These are phyloP conservation scores for Drosophila asahinai DNA, from an alignment of 1,140 invertebrate genomes.

Conservation along the genomic window DNA sequence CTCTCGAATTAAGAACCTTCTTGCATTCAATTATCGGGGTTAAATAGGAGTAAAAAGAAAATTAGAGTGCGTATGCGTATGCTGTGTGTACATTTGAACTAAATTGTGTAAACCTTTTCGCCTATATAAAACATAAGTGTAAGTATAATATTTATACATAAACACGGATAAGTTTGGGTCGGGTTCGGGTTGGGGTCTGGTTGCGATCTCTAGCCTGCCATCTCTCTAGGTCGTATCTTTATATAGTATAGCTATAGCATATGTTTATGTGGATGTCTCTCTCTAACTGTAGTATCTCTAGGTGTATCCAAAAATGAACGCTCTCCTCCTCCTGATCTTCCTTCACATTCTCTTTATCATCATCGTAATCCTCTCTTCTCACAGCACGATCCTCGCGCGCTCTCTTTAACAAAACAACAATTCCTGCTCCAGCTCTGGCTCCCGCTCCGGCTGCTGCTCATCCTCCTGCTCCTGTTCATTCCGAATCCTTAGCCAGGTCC, in stretches of 20 bases:
- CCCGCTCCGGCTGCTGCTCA: slow-evolving; percentile 11
- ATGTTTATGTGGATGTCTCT: slow-evolving; percentile 64
- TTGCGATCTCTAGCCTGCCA: slow-evolving; percentile 25
- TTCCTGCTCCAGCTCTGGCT: slow-evolving; percentile 19
- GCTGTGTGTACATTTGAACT: slow-evolving; percentile 77
- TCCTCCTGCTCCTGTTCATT: slow-evolving; percentile 9
- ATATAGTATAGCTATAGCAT: slow-evolving; percentile 68
- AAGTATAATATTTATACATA: slow-evolving; percentile 79
- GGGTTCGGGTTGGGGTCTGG: slow-evolving; percentile 7
- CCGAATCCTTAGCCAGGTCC: slow-evolving; percentile 18
- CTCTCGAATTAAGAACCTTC: slow-evolving; percentile 13
- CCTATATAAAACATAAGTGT: slow-evolving; percentile 77
- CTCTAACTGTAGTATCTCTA: slow-evolving; percentile 70
- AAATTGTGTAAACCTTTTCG: slow-evolving; percentile 80
- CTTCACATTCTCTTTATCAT: slow-evolving; percentile 2
- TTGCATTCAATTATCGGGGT: slow-evolving; percentile 9
- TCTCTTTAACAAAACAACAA: slow-evolving; percentile 70
- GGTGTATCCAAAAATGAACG: slow-evolving; percentile 73
- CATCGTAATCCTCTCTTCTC: slow-evolving; percentile 16
- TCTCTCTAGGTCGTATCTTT: slow-evolving; percentile 38
- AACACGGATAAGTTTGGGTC: slow-evolving; percentile 42
- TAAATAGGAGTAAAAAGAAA: slow-evolving; percentile 53
- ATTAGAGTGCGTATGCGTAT: slow-evolving; percentile 32
- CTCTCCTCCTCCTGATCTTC: slow-evolving; percentile 12
- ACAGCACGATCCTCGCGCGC: slow-evolving; percentile 38